These are phyloP conservation scores for Atta colombica DNA, from an alignment of 1,140 invertebrate species.

Conservation along the genomic window DNA sequence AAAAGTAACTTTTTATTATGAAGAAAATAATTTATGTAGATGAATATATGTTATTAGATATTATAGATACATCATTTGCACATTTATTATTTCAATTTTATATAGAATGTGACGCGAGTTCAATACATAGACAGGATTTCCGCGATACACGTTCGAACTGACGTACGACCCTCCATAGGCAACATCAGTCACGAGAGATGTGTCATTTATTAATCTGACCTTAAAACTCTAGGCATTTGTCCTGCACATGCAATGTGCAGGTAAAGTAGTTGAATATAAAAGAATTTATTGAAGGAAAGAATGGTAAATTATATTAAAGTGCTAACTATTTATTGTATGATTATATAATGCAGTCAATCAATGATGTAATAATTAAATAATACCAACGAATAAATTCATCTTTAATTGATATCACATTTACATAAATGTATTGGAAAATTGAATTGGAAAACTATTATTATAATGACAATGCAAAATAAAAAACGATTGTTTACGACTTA, in stretches of 20 bases:
- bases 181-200: constrained; percentile 53
- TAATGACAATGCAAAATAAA: not conserved
- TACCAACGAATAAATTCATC: not conserved
- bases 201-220: constrained; percentile 80
- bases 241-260: constrained; percentile 28
- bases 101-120: not conserved
- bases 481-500: not conserved
- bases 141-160: constrained; percentile 58
- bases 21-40: not conserved
- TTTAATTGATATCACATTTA: not conserved
- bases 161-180: constrained; percentile 57
- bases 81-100: not conserved
- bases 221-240: constrained; percentile 74
- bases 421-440: not conserved
- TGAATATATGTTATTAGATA: too few relatives aligned
- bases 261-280: not conserved
- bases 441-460: not conserved
- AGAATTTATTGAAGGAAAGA: not conserved
- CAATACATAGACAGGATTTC: constrained; percentile 64
- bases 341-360: not conserved
- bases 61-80: not conserved
- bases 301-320: not conserved
- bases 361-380: not conserved
- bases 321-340: not conserved
- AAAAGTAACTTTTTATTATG: not conserved